A percentile compares a stretch with the other conserved stretches of the same genome.
These are phyloP conservation scores for Cnemophilus loriae DNA, from an alignment of 2,113 vertebrate genomes.

Conservation along the genomic window DNA sequence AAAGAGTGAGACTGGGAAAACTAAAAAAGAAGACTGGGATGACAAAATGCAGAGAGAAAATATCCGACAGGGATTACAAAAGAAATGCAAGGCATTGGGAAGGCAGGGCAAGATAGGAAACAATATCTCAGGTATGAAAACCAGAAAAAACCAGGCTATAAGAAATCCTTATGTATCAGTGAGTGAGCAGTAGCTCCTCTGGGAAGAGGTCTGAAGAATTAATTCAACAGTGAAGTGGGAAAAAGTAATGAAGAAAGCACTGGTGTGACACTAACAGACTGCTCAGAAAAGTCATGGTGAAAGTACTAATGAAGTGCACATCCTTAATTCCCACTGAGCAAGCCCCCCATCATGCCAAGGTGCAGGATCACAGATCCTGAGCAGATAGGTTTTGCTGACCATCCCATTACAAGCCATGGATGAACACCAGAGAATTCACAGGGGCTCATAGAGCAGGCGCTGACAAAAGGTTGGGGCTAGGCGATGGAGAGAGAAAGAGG, in stretches of 20 bases:
- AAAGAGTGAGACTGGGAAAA: neutral
- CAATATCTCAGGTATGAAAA: slow-evolving; percentile 10
- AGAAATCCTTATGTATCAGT: neutral
- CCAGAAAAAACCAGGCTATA: neutral
- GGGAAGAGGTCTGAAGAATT: neutral
- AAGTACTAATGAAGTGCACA: neutral
- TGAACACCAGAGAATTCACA: neutral
- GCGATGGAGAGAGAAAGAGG: neutral
- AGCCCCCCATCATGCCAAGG: neutral
- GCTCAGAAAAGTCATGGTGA: neutral
- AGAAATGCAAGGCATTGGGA: neutral
- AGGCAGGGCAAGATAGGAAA: neutral
- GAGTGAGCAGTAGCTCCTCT: neutral
- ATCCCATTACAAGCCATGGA: neutral
- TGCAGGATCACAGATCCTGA: neutral
- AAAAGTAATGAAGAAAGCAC: neutral
- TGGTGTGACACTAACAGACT: neutral
- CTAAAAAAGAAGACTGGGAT: neutral
- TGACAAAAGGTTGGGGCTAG: neutral
- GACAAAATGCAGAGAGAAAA: slow-evolving; percentile 1
- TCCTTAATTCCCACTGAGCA: neutral
- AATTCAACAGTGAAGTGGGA: neutral
- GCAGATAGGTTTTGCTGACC: neutral
- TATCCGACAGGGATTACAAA: neutral
- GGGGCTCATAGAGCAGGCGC: neutral